Base-by-base conservation (phyloP, 2,797 vertebrate species). In the Sebastes wilsoni region DNA sequence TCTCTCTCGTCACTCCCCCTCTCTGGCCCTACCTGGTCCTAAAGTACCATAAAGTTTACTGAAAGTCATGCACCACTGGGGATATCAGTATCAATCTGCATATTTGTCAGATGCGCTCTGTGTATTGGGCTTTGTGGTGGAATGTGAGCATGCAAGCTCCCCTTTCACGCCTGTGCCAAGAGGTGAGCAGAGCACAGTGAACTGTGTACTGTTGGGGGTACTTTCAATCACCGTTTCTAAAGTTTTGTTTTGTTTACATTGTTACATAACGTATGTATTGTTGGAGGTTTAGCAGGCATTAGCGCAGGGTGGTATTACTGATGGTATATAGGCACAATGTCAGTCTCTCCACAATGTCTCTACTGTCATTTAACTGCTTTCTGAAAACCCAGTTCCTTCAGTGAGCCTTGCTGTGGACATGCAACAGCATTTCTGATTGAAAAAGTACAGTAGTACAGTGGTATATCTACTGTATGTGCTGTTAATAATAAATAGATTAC, bases 41-140 rank as follows among this genome's bases (percentile, higher is more conserved):
- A 59, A 77, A 87, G 79, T 67, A 79, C 68, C 46, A 46, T 77
- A 75, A 90, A 75, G 72, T 92, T 88, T 86, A 89, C 85, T 86
- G 66, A 87, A 83, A 88, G 83, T 88, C 87, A 66, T 66, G 77
- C 85, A 83, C 60, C 74, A 64, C 27, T 69, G 79, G 79, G 81
- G 72, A 86, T 92, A 92, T 93, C 80, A 2, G 65, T 93, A 83
- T 91, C 84, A 86, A 86, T 90, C 81, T 91, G 88, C 84, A 82
- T 85, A 85, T 84, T 88, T 85, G 75, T 87, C 38, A 76, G 68
- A 89, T 87, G 79, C 66, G 65, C 72, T 81, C 58, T 85, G 75
- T 83, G 86, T 87, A 54, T 83, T 75, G 60, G 86, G 66, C 83
- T 89, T 32, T 77, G 75, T 49, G 73, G 69, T 71, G 83, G 85